Base-by-base conservation (phyloP, 2,888 invertebrate species). In the Scaeva pyrastri region DNA sequence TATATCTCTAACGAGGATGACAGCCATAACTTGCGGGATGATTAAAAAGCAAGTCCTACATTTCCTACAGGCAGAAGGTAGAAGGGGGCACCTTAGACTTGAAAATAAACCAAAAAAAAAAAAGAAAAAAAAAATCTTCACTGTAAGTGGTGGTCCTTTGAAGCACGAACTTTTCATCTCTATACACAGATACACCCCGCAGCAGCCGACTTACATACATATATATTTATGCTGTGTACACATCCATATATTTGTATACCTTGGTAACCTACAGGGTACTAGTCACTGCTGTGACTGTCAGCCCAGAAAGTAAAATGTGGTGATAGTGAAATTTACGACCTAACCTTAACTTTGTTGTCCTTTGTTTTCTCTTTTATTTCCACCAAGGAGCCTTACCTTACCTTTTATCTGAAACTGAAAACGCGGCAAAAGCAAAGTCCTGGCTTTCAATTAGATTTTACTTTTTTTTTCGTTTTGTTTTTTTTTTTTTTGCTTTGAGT, bases 11-110 rank as follows among this genome's bases (percentile, higher is more conserved):
- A 71, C 50, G 31, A 31, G 31, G 31, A 31, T 8, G 68, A 64
- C 64, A 71, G 66, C 21, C 70, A 74, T 23, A 73, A 52, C 73
- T 64, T 78, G 56, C 36, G 43, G n/a, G 66, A 75, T 79, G 79
- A 84, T 79, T 79, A 79, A 84, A 84, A 84, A 71, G 79, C 71
- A 84, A 48, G 16, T 43, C 41, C 14, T 39, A 16, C 31, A 31
- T 31, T n/a, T n/a, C n/a, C n/a, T 31, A 31, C 8, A 31, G 31
- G 6, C n/a, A n/a, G 31, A 31, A 31, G 31, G 31, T 31, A 84
- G 75, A 71, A 75, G 64, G 79, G 48, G 16, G 31, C 5, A 31
- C 43, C 41, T 11, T 39, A 16, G 70, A 64, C 55, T 45, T 11
- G 45, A 71, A 78, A 12, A n/a, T n/a, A n/a, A n/a, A n/a, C n/a